Evolutionary conservation across 2,113 vertebrate species (phyloP), one percentile per base, ranked within the genome.

Genomic region (Philantomba maxwellii): DNA sequence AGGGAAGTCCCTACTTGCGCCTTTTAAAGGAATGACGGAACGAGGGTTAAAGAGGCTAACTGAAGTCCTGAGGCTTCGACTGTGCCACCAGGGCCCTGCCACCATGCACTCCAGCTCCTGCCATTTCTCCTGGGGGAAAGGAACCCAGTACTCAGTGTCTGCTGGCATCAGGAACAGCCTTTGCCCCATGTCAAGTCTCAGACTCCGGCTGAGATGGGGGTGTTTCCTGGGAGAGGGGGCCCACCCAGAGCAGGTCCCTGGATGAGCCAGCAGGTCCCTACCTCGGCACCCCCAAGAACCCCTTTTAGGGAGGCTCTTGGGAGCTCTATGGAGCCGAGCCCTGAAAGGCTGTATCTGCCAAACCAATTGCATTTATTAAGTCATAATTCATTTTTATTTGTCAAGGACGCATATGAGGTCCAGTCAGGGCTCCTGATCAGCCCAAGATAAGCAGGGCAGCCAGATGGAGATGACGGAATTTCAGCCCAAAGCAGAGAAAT

Each of bases 381-480:
- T 88, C 95, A 98, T 97, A 88, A 96, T 75, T 98, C 97, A 98
- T 98, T 97, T 96, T 97, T 96, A 97, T 98, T 97, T 97, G 98
- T 97, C 98, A 98, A 91, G 90, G 92, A 96, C 0, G 60, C 53
- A 85, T 64, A 93, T 77, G 92, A 96, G 93, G 94, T 96, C 95
- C 91, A 95, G 97, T 97, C 97, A 94, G 93, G 94, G 86, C 77
- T 96, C 70, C 94, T 88, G 98, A 98, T 98, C 96, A 88, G 94
- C 77, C 96, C 77, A 36, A 96, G 98, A 98, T 97, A 98, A 98
- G 98, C 96, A 91, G 77, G 1, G 28, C 89, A 94, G 94, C 96
- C 97, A 98, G 98, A 96, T 89, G 92, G 95, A 86, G 91, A 95
- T 91, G 97, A 97, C 73, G 39, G 96, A 96, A 95, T 96, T 94